A percentile compares a stretch with the other conserved stretches of the same genome.
Evolutionary conservation across 2,797 vertebrate species (phyloP).

Genomic region (Pagetopsis macropterus): DNA sequence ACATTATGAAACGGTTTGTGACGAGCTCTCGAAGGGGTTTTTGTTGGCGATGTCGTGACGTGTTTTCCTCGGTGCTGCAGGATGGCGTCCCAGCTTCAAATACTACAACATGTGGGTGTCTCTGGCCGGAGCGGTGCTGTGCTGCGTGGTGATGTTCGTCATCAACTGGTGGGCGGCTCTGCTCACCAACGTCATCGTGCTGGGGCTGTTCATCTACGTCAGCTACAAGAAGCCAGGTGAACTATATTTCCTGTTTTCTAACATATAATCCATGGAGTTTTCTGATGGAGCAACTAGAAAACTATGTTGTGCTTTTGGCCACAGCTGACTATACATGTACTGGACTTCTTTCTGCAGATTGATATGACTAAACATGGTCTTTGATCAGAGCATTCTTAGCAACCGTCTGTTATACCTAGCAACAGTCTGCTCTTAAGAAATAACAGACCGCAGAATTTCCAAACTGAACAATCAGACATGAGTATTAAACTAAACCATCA

Average conservation of each 20-base stretch:
- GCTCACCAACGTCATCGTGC: slow-evolving; percentile 94
- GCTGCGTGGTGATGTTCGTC: slow-evolving; percentile 98
- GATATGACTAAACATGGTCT: too few relatives aligned
- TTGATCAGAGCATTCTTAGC: too few relatives aligned
- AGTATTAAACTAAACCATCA: too few relatives aligned
- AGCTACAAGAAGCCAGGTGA: slow-evolving; percentile 98
- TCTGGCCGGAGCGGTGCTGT: slow-evolving; percentile 92
- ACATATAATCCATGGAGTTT: too few relatives aligned
- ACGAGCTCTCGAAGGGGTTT: slow-evolving; percentile 1
- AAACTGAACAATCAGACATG: too few relatives aligned
- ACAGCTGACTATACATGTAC: too few relatives aligned
- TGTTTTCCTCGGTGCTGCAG: slow-evolving; percentile 70
- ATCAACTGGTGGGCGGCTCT: slow-evolving; percentile 99
- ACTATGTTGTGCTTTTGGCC: too few relatives aligned
- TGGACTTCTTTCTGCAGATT: too few relatives aligned
- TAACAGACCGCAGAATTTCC: too few relatives aligned
- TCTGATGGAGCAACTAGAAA: too few relatives aligned
- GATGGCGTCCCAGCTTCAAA: slow-evolving; percentile 98
- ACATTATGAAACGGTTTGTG: neutral
- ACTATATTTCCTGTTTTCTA: neutral
- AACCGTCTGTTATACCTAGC: too few relatives aligned
- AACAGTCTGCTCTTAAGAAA: too few relatives aligned
- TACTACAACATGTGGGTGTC: slow-evolving; percentile 99
- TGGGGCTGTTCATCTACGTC: slow-evolving; percentile 98
- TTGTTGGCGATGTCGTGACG: slow-evolving; percentile 20